These are phyloP conservation scores for Xylota segnis DNA, from an alignment of 2,888 invertebrate genomes.

Conservation along the genomic window DNA sequence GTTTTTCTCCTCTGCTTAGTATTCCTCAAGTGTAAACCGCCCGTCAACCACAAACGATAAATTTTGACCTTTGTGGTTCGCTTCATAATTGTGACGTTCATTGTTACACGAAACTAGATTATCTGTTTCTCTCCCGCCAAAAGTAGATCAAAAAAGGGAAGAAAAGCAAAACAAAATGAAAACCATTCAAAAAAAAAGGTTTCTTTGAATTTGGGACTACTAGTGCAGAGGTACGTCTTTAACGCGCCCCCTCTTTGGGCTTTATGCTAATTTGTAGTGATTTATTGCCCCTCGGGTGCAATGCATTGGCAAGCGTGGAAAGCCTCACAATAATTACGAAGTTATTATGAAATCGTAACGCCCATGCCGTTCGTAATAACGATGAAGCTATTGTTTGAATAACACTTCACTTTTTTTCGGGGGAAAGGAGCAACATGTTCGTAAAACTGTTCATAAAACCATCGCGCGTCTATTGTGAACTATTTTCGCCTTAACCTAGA, in stretches of 20 bases:
- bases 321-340: conserved; percentile 11
- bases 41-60: conserved; percentile 36
- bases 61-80: conserved; percentile 61
- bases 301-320: conserved; percentile 7
- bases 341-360: conserved; percentile 44
- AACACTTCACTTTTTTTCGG: conserved; percentile 26
- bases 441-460: no score
- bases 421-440: neutral
- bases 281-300: conserved; percentile 29
- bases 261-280: conserved; percentile 55
- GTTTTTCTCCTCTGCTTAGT: conserved; percentile 12
- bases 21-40: conserved; percentile 11
- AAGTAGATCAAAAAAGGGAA: conserved; percentile 47
- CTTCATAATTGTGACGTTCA: conserved; percentile 45
- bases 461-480: conserved; percentile 25
- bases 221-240: neutral
- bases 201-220: conserved; percentile 13
- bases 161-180: conserved; percentile 35
- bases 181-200: conserved; percentile 10
- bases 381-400: conserved; percentile 41
- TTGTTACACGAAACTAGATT: conserved; percentile 55
- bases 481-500: conserved; percentile 48
- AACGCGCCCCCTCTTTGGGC: conserved; percentile 36
- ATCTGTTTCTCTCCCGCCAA: conserved; percentile 22
- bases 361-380: conserved; percentile 39